Evolutionary conservation across 2,888 invertebrate species (phyloP).

Genomic region (Hedya salicella): DNA sequence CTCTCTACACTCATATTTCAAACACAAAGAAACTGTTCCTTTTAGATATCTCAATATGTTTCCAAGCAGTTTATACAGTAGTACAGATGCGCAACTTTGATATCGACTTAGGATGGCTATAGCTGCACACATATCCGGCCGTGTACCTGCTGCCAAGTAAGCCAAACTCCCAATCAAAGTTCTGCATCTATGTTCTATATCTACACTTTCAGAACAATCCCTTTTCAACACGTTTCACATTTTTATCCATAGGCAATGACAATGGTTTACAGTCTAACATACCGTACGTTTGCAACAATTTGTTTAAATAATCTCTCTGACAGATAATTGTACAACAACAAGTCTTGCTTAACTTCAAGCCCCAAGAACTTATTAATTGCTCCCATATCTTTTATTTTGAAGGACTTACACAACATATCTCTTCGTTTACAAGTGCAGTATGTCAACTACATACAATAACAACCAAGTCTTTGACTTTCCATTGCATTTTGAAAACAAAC

Average conservation of each 20-base stretch:
- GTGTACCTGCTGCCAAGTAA: neutral
- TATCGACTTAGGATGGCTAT: neutral
- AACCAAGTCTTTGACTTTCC: neutral
- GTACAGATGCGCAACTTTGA: neutral
- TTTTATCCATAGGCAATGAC: neutral
- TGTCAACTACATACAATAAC: neutral
- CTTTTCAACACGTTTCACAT: constrained; percentile 2
- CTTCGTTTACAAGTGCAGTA: neutral
- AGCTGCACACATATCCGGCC: neutral
- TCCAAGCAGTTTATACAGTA: neutral
- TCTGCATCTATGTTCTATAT: constrained; percentile 11
- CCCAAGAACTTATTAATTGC: neutral
- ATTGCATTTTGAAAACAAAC: neutral
- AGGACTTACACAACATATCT: neutral
- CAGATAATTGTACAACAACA: too few species aligned
- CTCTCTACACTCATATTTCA: too few species aligned
- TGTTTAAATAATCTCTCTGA: too few species aligned
- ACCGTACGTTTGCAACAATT: too few species aligned
- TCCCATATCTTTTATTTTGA: neutral
- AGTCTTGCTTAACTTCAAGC: too few species aligned
- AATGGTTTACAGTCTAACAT: too few species aligned
- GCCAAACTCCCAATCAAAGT: neutral
- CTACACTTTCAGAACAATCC: constrained; percentile 2
- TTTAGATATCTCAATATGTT: neutral
- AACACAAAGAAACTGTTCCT: neutral